Evolutionary conservation across 1,140 invertebrate genomes (phyloP), one percentile per base, ranked within the genome.

Genomic region (Piezodorus guildinii): DNA sequence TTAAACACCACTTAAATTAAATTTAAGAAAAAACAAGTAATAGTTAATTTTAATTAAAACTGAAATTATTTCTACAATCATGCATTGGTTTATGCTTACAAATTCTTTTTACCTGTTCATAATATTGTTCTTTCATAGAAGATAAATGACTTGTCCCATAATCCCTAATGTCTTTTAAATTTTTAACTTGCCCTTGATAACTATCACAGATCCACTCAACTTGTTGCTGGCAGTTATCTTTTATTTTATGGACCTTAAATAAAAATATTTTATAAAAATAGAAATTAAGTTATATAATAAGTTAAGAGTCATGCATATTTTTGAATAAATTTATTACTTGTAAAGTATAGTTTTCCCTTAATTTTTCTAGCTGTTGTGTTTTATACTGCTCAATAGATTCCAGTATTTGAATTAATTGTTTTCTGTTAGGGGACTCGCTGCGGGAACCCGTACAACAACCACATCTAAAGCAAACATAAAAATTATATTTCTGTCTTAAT

Each of bases 151-250:
- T 87, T 6, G 88, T 87, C 5, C 94, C 92, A 71, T 93, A 94
- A 69, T 96, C 90, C 58, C 90, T 78, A 66, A 96, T 90, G 69
- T 94, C 91, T 65, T 85, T 82, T 17, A 96, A 78, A 74, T 95
- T 90, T 70, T 86, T 88, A 23, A 88, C 85, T 77, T 95, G 91
- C 16, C 83, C 81, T 67, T 88, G 84, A 74, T 96, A 96, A 72
- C 90, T 95, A 70, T 87, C 90, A 71, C 91, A 83, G 64, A 96
- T 91, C 83, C 88, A 91, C 71, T 96, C 93, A 74, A 95, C 86
- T 78, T 96, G 92, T 72, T 90, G 88, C 15, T 86, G 82, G 72
- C 91, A 96, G 70, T 96, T 96, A 68, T 96, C 91, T 71, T 90
- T 87, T 66, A 96, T 94, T 68, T 87, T 82, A 71, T 87, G 84